Evolutionary conservation across 2,888 invertebrate species (phyloP).

Genomic region (Scaptomyza reducta): DNA sequence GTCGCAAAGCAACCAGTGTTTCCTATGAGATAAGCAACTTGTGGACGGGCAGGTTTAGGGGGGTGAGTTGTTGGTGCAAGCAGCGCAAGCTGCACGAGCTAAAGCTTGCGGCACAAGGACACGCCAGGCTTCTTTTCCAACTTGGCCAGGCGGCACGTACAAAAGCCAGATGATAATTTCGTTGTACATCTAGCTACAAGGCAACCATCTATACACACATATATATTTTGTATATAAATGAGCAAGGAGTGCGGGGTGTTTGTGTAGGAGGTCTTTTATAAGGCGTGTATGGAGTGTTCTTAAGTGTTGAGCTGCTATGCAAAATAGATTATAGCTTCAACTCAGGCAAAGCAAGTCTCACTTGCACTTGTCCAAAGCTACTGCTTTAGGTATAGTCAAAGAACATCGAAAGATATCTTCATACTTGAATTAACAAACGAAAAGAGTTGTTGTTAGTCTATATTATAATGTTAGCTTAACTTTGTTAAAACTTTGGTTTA

Average conservation of each 20-base stretch:
- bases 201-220: conserved; percentile 38
- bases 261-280: neutral
- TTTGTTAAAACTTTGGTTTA: neutral
- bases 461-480: neutral
- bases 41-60: conserved; percentile 4
- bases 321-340: conserved; percentile 62
- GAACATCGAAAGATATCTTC: neutral
- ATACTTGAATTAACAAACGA: neutral
- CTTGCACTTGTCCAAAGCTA: conserved; percentile 20
- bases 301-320: conserved; percentile 61
- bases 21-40: conserved; percentile 74
- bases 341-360: conserved; percentile 28
- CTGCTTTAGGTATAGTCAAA: neutral
- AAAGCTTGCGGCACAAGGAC: conserved; percentile 53
- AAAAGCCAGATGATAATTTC: conserved; percentile 70
- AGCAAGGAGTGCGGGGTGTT: neutral
- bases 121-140: conserved; percentile 23
- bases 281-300: conserved; percentile 25
- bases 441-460: neutral
- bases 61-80: conserved; percentile 12
- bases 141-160: conserved; percentile 62
- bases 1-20: conserved; percentile 73
- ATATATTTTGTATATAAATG: conserved; percentile 15
- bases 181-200: conserved; percentile 62
- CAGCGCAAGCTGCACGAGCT: conserved; percentile 24